Base-by-base conservation (phyloP, 1,140 invertebrate genomes). In the Magallana gigas region DNA sequence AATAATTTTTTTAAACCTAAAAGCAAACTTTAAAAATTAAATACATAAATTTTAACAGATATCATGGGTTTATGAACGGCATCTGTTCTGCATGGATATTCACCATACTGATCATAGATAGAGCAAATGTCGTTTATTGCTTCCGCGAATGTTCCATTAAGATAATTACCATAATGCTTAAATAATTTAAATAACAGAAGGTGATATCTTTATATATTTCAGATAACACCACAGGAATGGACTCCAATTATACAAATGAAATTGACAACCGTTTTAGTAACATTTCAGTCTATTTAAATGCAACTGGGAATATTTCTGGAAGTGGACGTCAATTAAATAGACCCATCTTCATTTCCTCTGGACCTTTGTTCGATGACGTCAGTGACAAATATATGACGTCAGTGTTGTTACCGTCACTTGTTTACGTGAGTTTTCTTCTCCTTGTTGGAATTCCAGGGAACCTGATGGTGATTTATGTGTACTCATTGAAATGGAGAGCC, bases 401-500 rank as follows among this genome's bases (percentile, higher is more conserved):
- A 18, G 57, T 58, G 48, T 83, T 83, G 81, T 23, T 89, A 16
- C 83, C 85, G 0, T 87, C 86, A 3, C 71, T 89, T 58, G 62
- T 89, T 6, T 89, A 89, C 58, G 86, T 89, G 8, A 87, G 85
- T 83, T 58, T 87, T 14, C 56, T 89, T 23, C 83, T 89, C 12
- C 56, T 83, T n/a, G 23, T 89, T 16, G 88, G 88, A 29, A 68
- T 89, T 11, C 84, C 84, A 1, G 88, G 88, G n/a, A 89, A 89
- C 60, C 16, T 86, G 16, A 59, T 89, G n/a, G 86, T 89, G 3
- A 58, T 87, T 48, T 89, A 89, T 16, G 84, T 89, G 3, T 89
- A 89, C 86, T 23, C 68, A 11, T 87, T 83, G 1, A 83, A 85
- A 85, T 89, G 88, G 88, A 84, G 64, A 9, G 81, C 76, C 48